Percentiles rank a stretch among this genome's conserved stretches.
Evolutionary conservation across 2,888 invertebrate genomes (phyloP).

Genomic region (Drosophila austrosaltans): DNA sequence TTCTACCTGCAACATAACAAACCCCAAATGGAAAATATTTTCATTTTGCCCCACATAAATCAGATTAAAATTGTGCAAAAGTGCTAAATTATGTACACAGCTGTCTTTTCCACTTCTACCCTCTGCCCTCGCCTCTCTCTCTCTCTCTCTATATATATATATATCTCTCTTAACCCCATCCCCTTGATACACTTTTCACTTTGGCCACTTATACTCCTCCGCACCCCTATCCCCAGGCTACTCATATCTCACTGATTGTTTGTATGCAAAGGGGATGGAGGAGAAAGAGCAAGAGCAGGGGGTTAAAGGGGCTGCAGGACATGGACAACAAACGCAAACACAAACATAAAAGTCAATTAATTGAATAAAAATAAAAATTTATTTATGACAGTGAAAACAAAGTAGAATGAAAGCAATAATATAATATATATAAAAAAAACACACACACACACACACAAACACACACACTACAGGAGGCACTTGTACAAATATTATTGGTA

Average conservation of each 20-base stretch:
- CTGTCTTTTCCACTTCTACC: constrained; percentile 13
- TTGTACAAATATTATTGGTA: constrained; percentile 20
- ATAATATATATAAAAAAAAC: not conserved
- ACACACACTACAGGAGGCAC: not conserved
- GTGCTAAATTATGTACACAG: constrained; percentile 52
- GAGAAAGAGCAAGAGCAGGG: not conserved
- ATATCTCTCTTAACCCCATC: not conserved
- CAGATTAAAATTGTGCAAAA: constrained; percentile 57
- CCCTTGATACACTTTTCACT: not conserved
- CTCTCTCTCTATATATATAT: too few species aligned
- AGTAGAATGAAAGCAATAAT: constrained; percentile 18
- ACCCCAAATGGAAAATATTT: constrained; percentile 21
- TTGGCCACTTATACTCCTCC: not conserved
- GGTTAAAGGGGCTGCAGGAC: constrained; percentile 18
- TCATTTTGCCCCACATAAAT: constrained; percentile 42
- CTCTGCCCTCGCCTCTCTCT: not conserved
- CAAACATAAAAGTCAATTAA: constrained; percentile 68
- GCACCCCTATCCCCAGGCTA: not conserved
- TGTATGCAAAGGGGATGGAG: not conserved
- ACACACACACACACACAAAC: not conserved
- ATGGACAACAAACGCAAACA: constrained; percentile 34
- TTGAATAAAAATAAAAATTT: constrained; percentile 63
- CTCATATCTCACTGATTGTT: constrained; percentile 5
- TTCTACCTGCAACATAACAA: constrained; percentile 12
- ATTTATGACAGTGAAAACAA: constrained; percentile 36